Evolutionary conservation across 2,797 vertebrate species (phyloP), one percentile per base, ranked within the genome.

Genomic region (Lithobates sylvaticus): DNA sequence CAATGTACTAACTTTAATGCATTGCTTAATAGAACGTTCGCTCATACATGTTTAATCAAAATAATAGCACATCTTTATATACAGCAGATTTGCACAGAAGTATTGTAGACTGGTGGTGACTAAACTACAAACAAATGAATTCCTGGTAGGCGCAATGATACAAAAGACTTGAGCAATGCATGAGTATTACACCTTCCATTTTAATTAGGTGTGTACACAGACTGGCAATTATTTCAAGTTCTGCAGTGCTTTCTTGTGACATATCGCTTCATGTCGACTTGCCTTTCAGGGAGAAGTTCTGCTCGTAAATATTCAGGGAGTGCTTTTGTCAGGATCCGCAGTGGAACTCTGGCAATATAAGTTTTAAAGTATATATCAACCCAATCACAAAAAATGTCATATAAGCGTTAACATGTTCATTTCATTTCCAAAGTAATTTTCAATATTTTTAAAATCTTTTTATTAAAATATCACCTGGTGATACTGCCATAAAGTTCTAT

Each of bases 191-290:
- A 78, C 68, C 58, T 77, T 83, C 80, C 80, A 83, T 87, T 87
- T 68, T 87, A 87, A 87, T 87, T 83, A 87, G 80, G 39, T 72
- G 42, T 86, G 79, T 70, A 78, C 75, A 32, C 76, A 78, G 80
- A 83, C 80, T 83, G 50, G 74, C 80, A 87, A 87, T 87, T 83
- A 87, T 72, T 29, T 67, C 54, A 9, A n/a, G 47, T 54, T 39
- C 80, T 78, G 75, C 75, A 78, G 54, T 65, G 58, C 50, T 71
- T 58, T 27, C 78, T 86, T 29, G 72, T 67, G 74, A 86, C 64
- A 50, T 39, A 18, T 16, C 54, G 26, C 21, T 44, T 86, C 34
- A 78, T 78, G 78, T 81, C 61, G 26, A 85, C 76, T 82, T 72
- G 7, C 29, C 47, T 76, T 71, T 76, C 72, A 16, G 32, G 36